Evolutionary conservation across 1,140 invertebrate genomes (phyloP), one percentile per base, ranked within the genome.

Genomic region (Bacillus rossius): DNA sequence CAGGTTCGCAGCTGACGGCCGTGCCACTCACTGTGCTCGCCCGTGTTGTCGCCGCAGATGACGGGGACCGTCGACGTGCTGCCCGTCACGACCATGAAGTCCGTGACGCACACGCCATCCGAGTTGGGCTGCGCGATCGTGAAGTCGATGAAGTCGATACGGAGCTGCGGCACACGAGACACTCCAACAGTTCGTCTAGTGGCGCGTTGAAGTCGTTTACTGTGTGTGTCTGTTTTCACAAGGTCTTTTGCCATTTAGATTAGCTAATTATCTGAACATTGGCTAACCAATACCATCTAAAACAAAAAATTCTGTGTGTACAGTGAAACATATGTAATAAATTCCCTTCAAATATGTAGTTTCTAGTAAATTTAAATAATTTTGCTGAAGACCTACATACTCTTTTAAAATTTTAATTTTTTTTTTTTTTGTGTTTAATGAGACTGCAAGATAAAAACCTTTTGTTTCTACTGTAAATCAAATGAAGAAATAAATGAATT

Each of bases 41-140:
- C 89, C 0, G 80, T 79, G 73, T 91, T 91, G 66, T 88, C 84
- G 8, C 91, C 91, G 70, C 91, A 94, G 52, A 93, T 80, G 19
- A 71, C 0, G 20, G 88, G 86, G 2, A 88, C 81, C 0, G 81
- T 81, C 42, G 83, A 79, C 8, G 77, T 73, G 1, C 82, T 84
- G 5, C 88, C 88, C 0, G 83, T 82, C 17, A 91, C 77, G 5
- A 80, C 80, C 41, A 92, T 70, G 7, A 83, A 80, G 70, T 92
- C 90, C 0, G 78, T 82, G 2, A 76, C 70, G 69, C 90, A 93
- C 38, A 76, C 76, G 1, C 90, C 89, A 67, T 84, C 84, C 0
- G 80, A 82, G 61, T 85, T 80, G 0, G 90, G 90, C 57, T 87
- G 85, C 0, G 85, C 80, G 13, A 92, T 67, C 41, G 79, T 79